A percentile compares a stretch with the other conserved stretches of the same genome.
Evolutionary conservation across 2,888 invertebrate genomes (phyloP).

Genomic region (Salticus scenicus): DNA sequence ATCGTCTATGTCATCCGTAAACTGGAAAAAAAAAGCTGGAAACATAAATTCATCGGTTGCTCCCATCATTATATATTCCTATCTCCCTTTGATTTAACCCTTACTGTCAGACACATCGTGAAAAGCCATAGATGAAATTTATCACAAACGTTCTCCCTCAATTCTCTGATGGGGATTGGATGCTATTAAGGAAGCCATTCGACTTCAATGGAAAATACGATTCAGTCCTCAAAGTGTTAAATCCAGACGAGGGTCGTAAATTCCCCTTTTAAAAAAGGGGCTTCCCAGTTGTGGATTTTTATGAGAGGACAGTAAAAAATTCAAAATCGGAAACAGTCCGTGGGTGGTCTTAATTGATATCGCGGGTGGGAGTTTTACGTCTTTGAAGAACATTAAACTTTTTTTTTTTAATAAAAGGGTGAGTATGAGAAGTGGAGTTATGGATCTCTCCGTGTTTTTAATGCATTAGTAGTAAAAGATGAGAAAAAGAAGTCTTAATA

Average conservation of each 20-base stretch:
- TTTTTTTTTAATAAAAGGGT: background rate
- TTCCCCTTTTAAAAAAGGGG: conserved; percentile 12
- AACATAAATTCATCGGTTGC: background rate
- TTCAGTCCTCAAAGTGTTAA: conserved; percentile 64
- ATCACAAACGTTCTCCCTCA: background rate
- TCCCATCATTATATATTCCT: background rate
- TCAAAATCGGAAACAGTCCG: conserved; percentile 35
- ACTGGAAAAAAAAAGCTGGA: background rate
- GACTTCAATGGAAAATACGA: conserved; percentile 33
- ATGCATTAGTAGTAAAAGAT: too few species aligned
- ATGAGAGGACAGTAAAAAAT: conserved; percentile 32
- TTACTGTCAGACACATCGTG: background rate
- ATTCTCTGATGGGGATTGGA: background rate
- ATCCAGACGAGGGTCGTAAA: conserved; percentile 40
- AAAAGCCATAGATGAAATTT: background rate
- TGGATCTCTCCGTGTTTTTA: too few species aligned
- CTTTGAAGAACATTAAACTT: conserved; percentile 18
- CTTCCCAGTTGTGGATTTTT: conserved; percentile 39
- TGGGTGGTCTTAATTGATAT: conserved; percentile 65
- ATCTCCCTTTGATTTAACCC: conserved; percentile 19
- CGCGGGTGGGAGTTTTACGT: conserved; percentile 37
- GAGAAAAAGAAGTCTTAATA: too few species aligned
- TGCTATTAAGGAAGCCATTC: conserved; percentile 12
- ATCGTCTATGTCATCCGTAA: background rate
- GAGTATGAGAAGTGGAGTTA: too few species aligned